phyloP scores from a whole-genome alignment of 2,888 invertebrate genomes.

The Sabellastarte sp. region DNA sequence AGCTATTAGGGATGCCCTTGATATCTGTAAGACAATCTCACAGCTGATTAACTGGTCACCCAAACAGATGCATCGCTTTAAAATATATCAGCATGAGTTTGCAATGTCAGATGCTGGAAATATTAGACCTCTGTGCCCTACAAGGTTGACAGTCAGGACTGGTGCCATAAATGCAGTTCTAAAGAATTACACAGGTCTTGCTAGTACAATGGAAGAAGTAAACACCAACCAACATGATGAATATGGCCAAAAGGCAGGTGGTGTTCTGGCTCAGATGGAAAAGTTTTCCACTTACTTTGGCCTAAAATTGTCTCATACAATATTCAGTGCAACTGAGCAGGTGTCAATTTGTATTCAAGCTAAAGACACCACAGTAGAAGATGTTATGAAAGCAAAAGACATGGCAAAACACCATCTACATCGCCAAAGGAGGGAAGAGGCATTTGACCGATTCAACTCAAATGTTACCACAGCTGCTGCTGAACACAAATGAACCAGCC shows the following conservation, averaged over 20 bases:
- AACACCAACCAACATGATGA: constrained; percentile 3
- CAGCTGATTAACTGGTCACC: not conserved
- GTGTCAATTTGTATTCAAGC: constrained; percentile 1
- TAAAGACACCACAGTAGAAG: constrained; percentile 4
- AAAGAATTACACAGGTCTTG: not conserved
- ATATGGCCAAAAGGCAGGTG: constrained; percentile 1
- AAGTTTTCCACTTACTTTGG: constrained; percentile 4
- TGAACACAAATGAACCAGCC: not conserved
- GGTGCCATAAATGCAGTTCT: not conserved
- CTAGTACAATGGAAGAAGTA: not conserved
- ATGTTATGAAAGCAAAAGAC: not conserved
- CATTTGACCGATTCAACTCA: not conserved
- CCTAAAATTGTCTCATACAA: not conserved
- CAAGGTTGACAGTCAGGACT: not conserved
- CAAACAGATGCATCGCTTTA: not conserved
- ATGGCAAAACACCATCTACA: too few species aligned
- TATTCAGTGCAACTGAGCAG: constrained; percentile 3
- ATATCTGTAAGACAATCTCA: not conserved
- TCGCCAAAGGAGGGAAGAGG: not conserved
- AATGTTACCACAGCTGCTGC: not conserved
- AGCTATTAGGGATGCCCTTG: constrained; percentile 3
- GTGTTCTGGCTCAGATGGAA: not conserved
- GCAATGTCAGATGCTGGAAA: not conserved
- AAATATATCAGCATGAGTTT: not conserved
- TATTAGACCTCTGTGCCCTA: constrained; percentile 1